Percentiles rank a stretch among this genome's conserved stretches.
Conservation (phyloP, 2,113 vertebrate genomes). For the Sisor rabdophorus region DNA sequence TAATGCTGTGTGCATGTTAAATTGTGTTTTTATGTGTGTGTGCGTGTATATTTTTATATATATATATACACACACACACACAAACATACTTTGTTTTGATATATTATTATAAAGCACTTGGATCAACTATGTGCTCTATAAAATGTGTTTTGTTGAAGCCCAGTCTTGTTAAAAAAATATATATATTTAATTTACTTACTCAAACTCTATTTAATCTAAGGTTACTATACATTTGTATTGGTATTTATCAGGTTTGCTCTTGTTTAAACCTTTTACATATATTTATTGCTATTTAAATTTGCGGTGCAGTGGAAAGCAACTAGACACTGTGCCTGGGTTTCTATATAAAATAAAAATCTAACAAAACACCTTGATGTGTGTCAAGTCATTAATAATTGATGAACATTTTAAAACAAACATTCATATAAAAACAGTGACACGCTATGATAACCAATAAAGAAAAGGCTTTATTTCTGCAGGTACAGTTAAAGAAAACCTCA, state of each 20-base stretch:
- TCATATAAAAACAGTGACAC: neutral
- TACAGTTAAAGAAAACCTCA: conserved; percentile 77
- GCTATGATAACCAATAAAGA: conserved; percentile 62
- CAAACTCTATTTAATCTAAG: neutral
- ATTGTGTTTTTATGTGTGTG: no score
- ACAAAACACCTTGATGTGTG: neutral
- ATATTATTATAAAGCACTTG: no score
- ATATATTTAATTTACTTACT: neutral
- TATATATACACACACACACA: no score
- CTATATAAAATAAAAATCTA: conserved; percentile 35
- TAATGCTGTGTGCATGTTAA: no score
- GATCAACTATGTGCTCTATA: no score
- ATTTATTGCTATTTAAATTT: conserved; percentile 56
- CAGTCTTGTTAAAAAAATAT: neutral
- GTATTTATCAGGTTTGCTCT: neutral
- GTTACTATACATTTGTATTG: conserved; percentile 2
- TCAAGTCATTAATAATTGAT: neutral
- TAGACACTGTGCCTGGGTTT: conserved; percentile 54
- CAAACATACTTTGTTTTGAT: no score
- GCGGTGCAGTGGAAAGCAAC: conserved; percentile 59
- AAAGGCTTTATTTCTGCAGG: conserved; percentile 72
- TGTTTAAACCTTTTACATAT: neutral
- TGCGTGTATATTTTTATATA: no score
- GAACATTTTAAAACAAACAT: neutral
- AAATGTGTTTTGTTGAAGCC: neutral